Evolutionary conservation across 2,113 vertebrate genomes (phyloP), one percentile per base, ranked within the genome.

Genomic region (Abramis brama): DNA sequence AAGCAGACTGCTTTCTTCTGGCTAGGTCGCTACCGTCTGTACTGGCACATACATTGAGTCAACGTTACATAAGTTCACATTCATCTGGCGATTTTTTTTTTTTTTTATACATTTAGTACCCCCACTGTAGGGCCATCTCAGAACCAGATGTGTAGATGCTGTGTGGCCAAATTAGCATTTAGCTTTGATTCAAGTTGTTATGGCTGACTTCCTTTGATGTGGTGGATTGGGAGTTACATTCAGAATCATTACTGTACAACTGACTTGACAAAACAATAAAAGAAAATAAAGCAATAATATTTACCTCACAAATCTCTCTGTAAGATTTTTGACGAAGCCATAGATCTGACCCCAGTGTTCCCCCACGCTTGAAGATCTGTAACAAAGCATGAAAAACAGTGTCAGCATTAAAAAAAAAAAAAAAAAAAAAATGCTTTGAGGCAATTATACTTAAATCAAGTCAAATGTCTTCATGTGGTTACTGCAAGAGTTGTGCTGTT

Each of bases 241-340:
- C 33, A 71, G 17, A 70, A 70, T 21, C 6, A 57, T 21, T 57
- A 57, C 19, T 76, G 45, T 76, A 62, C 68, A 71, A 23, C 19
- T 43, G 11, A 73, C 39, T 45, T n/a, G 39, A 13, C 60, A 13
- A 27, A 64, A 27, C n/a, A 27, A 64, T 27, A 25, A 45, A n/a
- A 25, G 0, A 25, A 73, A 71, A 23, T 10, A 55, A 57, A 25
- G 21, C 8, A 36, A 23, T 8, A 45, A 62, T 25, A 90, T 89
- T 91, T 92, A 97, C 98, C 97, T 99, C 84, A 98, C 97, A 91
- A 98, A 99, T 93, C 97, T 93, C 52, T 98, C 96, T 0, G 97
- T 97, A 43, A 99, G 95, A 66, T 97, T 96, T 75, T 94, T 91
- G 36, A 98, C 98, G 83, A 99, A 99, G 45, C 94, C 90, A 89